Conservation (phyloP, 2,888 invertebrate genomes). For the Caradrina clavipalpis region DNA sequence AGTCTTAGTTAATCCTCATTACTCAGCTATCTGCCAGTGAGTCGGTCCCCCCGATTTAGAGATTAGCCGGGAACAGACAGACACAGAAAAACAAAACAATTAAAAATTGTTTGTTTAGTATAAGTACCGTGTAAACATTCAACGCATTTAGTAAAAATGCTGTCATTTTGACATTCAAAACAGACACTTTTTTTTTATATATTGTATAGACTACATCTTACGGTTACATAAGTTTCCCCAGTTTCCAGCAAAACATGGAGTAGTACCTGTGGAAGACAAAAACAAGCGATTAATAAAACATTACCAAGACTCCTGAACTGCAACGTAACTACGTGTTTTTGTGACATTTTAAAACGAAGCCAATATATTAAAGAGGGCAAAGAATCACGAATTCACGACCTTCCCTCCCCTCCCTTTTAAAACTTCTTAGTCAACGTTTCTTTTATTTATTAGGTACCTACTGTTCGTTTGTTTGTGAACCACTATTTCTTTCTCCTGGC, state of each 20-base stretch:
- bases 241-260: slow-evolving; percentile 3
- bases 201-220: slow-evolving; percentile 27
- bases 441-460: slow-evolving; percentile 33
- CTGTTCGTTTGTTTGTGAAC: slow-evolving; percentile 38
- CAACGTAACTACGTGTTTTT: slow-evolving; percentile 27
- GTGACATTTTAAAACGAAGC: slow-evolving; percentile 54
- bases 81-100: too few species aligned
- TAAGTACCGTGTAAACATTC: too few species aligned
- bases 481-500: slow-evolving; percentile 37
- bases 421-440: slow-evolving; percentile 36
- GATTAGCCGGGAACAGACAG: too few species aligned
- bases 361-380: slow-evolving; percentile 36
- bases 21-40: too few species aligned
- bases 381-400: slow-evolving; percentile 32
- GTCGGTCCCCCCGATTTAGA: too few species aligned
- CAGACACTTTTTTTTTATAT: too few species aligned
- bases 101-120: too few species aligned
- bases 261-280: slow-evolving; percentile 50
- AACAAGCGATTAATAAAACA: slow-evolving; percentile 28
- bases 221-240: background rate
- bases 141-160: too few species aligned
- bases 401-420: slow-evolving; percentile 14
- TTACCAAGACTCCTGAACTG: slow-evolving; percentile 5
- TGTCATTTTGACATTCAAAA: too few species aligned
- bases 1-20: too few species aligned